Evolutionary conservation across 37 sponge, comb jelly and placozoan genomes (phyloP), one percentile per base, ranked within the genome.

Genomic region (Mnemiopsis leidyi): DNA sequence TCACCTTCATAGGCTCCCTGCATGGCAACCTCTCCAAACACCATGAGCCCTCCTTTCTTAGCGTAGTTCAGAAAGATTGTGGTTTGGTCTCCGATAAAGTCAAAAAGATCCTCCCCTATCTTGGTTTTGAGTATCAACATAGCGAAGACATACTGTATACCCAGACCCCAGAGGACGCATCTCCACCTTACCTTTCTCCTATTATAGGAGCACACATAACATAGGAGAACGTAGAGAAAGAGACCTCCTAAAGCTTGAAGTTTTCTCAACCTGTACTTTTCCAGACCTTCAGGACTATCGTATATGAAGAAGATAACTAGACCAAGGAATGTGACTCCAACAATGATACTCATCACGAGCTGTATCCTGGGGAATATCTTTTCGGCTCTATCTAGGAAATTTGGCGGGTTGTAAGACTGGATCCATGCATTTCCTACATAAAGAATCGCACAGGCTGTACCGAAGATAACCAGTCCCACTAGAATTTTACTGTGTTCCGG

Each of bases 121-220:
- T 21, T 36, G 23, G 93, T 92, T n/a, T 71, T 69, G 38, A 92
- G 93, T 26, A 92, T 92, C 7, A 92, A n/a, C 48, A 92, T 68
- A 21, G 76, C 93, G 25, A 92, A 71, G n/a, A 69, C 38, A 35
- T 39, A 92, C 76, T 92, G 93, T 7, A 92, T 31, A 23, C 93
- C 93, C 38, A 92, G 36, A 24, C 93, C 93, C 93, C 93, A 92
- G 29, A 92, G 67, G 5, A 92, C 93, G 24, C 38, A 35, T 23
- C 93, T 30, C 93, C 93, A 92, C 39, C 25, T 83, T 39, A 83
- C 90, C 90, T 83, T 83, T 36, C 0, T 20, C 23, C 69, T 67
- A 35, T 92, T 35, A 23, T 48, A 23, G 18, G 92, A 92, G 69
- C 48, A 92, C 23, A 92, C 32, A 24, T 20, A 92, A 25, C 92